Evolutionary conservation across 2,888 invertebrate species (phyloP).

Genomic region (Ephialtes manifestator): DNA sequence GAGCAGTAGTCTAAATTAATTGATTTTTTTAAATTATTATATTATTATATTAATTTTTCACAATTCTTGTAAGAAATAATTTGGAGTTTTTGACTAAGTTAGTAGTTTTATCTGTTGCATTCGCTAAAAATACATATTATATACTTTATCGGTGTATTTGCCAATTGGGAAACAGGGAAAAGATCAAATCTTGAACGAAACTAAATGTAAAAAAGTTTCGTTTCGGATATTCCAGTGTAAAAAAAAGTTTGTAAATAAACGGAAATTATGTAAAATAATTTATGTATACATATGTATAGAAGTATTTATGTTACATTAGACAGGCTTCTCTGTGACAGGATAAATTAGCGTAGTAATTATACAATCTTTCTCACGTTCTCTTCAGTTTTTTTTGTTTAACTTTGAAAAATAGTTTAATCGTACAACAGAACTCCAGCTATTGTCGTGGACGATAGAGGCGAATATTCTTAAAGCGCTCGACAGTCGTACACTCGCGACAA

Average conservation of each 20-base stretch:
- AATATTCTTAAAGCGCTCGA: constrained; percentile 43
- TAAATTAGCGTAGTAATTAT: constrained; percentile 57
- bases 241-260: constrained; percentile 73
- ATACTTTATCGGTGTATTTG: neutral
- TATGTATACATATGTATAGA: constrained; percentile 79
- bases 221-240: neutral
- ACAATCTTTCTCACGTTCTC: constrained; percentile 60
- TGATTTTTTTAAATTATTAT: too few species aligned
- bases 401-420: constrained; percentile 52
- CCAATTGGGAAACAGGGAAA: neutral
- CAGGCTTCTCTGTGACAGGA: constrained; percentile 72
- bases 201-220: neutral
- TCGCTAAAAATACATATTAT: constrained; percentile 2
- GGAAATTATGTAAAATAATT: constrained; percentile 82
- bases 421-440: constrained; percentile 48
- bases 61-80: neutral
- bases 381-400: constrained; percentile 33
- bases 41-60: too few species aligned
- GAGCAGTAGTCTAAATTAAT: too few species aligned
- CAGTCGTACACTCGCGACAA: constrained; percentile 20
- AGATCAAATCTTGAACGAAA: neutral
- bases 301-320: constrained; percentile 78
- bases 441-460: constrained; percentile 60
- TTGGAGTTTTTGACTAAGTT: neutral
- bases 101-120: constrained; percentile 8